Evolutionary conservation across 2,888 invertebrate genomes (phyloP), one percentile per base, ranked within the genome.

Genomic region (Baccha elongata): DNA sequence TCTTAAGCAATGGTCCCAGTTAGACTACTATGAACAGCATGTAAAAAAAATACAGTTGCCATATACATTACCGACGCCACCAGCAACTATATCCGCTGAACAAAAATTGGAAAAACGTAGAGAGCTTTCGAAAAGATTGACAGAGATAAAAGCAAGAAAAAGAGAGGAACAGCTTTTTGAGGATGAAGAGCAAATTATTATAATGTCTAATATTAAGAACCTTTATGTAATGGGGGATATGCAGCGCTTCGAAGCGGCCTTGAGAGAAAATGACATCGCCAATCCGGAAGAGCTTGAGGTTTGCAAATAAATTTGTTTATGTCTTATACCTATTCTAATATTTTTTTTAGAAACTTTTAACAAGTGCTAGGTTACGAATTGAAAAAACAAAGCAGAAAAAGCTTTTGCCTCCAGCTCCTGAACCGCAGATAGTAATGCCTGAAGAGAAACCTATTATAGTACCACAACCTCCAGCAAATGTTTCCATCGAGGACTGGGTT

Each of bases 131-230:
- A 92, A 94, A 44, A 92, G 98, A 21, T 91, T 98, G 64, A 93
- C 96, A 55, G 98, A 98, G 91, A 96, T 98, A 62, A 98, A 98
- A 89, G 96, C 97, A 0, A 93, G 96, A 58, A 96, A 97, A 88
- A 92, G 98, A 85, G 96, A 96, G 87, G 97, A 98, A 89, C 94
- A 96, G 88, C 91, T 98, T 26, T 95, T 95, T 3, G 96, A 96
- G 88, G 98, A 98, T 88, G 97, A 98, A 88, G 96, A 97, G 85
- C 96, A 96, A 87, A 89, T 98, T 37, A 94, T 94, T 87, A 94
- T 96, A 86, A 90, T 98, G 29, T 91, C 95, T 53, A 93, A 94
- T 50, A 93, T 97, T 75, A 94, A 96, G 90, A 96, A 95, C 86
- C 91, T 95, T 86, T 92, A 95, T 75, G 95, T 96, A 85, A 94